Conservation (phyloP, 1,140 invertebrate species). For the Zophobas morio region DNA sequence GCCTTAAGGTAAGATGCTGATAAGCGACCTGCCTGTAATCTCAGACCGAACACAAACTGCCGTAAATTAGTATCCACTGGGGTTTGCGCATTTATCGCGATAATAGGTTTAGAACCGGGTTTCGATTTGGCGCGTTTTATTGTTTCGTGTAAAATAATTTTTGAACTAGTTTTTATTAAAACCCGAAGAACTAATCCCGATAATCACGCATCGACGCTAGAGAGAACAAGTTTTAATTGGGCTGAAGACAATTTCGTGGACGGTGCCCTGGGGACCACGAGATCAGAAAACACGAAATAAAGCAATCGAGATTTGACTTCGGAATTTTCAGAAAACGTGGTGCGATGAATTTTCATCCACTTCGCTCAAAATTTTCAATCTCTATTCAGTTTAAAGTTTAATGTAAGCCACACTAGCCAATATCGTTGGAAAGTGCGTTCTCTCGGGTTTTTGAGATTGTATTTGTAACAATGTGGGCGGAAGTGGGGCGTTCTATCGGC, state of each 20-base stretch:
- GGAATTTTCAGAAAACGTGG: neutral
- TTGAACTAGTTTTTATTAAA: too few species aligned
- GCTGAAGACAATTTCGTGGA: conserved; percentile 13
- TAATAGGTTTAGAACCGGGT: too few species aligned
- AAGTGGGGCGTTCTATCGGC: conserved; percentile 5
- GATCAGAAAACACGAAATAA: conserved; percentile 27
- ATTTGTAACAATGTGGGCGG: neutral
- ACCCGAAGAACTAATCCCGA: too few species aligned
- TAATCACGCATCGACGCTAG: neutral
- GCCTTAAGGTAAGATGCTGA: conserved; percentile 79
- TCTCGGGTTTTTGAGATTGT: neutral
- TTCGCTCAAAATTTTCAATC: neutral
- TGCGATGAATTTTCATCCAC: neutral
- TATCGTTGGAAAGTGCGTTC: neutral
- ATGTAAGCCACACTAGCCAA: neutral
- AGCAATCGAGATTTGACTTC: conserved; percentile 22
- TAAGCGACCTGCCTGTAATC: neutral
- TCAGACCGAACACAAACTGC: too few species aligned
- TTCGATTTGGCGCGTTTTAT: too few species aligned
- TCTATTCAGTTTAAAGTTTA: neutral
- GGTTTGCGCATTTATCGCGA: too few species aligned
- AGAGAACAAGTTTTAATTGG: conserved; percentile 33
- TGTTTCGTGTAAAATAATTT: too few species aligned
- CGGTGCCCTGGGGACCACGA: neutral
- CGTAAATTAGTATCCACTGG: neutral